Conservation (phyloP, 2,888 invertebrate genomes). For the Drosophila paucipuncta region DNA sequence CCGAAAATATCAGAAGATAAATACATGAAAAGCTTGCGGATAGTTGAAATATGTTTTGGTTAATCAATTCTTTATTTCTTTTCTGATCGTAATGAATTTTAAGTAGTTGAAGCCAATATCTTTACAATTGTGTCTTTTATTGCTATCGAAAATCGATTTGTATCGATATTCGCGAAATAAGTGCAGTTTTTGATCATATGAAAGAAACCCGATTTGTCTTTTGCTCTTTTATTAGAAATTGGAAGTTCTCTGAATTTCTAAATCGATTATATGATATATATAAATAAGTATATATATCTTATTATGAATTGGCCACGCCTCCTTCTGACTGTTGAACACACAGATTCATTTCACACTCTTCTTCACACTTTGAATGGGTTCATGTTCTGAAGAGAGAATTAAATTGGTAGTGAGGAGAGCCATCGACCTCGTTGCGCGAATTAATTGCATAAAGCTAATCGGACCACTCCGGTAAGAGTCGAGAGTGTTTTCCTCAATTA, state of each 20-base stretch:
- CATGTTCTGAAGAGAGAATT: not conserved
- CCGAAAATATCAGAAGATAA: too few relatives aligned
- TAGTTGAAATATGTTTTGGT: not conserved
- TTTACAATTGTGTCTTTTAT: not conserved
- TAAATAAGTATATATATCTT: not conserved
- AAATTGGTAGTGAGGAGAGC: not conserved
- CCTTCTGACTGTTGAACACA: not conserved
- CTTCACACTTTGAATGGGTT: not conserved
- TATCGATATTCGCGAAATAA: too few relatives aligned
- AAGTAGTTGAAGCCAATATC: not conserved
- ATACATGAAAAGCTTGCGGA: not conserved
- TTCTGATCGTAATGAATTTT: not conserved
- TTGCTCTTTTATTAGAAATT: too few relatives aligned
- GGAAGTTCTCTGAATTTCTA: not conserved
- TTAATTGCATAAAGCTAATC: not conserved
- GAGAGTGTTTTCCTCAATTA: not conserved
- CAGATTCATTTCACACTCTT: not conserved
- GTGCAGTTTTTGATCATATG: too few relatives aligned
- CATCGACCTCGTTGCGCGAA: not conserved
- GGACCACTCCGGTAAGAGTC: too few relatives aligned
- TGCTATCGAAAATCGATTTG: not conserved
- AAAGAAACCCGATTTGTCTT: not conserved
- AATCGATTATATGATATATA: not conserved
- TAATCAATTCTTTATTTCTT: not conserved
- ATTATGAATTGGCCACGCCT: not conserved